Base-by-base conservation (phyloP, 2,888 invertebrate species). In the Aphidoletes aphidimyza region DNA sequence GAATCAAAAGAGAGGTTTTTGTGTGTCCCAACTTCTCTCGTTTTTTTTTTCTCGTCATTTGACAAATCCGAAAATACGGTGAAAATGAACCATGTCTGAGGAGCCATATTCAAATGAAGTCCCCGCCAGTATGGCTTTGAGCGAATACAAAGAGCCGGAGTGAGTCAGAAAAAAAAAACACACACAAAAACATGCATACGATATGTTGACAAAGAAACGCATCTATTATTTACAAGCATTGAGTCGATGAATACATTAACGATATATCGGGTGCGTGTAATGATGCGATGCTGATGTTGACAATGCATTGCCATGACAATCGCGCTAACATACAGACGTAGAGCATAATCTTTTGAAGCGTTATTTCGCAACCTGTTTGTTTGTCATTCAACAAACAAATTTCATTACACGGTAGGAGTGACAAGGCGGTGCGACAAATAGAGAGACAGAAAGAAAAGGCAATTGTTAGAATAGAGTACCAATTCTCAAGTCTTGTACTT, bases 331-430 rank as follows among this genome's bases (percentile, higher is more conserved):
- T 3, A 14, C 9, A 11, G 30, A 69, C n/a, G 14, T 14, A 42
- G 14, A 9, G 42, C 42, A 26, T 26, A 8, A 54, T 22, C 22
- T 54, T 54, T 30, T 69, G 17, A 30, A 14, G 69, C 34, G n/a
- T 30, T 69, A 69, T 69, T 30, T 69, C 69, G 26, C 14, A 69
- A 69, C 26, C 14, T 69, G 69, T 69, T 69, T 69, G 69, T 69
- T 69, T 69, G 69, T 69, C 69, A 34, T 69, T 34, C 30, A 69
- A 69, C 69, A 69, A 69, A 69, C 69, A 69, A 69, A 69, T 69
- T 69, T 30, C 30, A 14, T 30, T 69, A 30, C 30, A 47, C 47
- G 17, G 17, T 5, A 22, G 22, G 39, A 39, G 39, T 39, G 39
- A 39, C 69, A 69, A 69, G 69, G 30, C 69, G 69, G 30, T 34